These are phyloP conservation scores for Odobenus rosmarus DNA, from an alignment of 2,113 vertebrate species.

Conservation along the genomic window DNA sequence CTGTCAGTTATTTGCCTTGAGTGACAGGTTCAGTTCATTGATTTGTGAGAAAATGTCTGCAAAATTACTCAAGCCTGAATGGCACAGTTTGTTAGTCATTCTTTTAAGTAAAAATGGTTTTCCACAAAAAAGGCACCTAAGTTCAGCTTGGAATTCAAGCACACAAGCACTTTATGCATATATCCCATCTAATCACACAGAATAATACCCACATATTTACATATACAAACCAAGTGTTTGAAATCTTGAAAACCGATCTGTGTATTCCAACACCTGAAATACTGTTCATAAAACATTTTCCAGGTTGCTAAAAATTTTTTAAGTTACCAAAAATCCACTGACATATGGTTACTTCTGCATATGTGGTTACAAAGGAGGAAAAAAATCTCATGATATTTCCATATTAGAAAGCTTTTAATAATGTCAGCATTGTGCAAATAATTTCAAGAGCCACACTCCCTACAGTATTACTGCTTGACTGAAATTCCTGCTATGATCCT, in stretches of 20 bases:
- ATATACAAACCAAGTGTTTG: neutral
- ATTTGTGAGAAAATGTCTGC: neutral
- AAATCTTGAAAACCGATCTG: neutral
- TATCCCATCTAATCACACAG: neutral
- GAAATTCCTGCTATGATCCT: neutral
- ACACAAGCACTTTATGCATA: neutral
- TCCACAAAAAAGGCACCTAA: neutral
- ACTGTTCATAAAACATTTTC: neutral
- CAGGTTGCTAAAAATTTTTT: neutral
- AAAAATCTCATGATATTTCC: neutral
- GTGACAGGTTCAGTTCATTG: neutral
- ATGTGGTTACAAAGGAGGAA: neutral
- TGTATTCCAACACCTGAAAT: neutral
- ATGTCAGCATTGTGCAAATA: neutral
- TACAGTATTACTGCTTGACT: neutral
- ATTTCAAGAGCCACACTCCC: neutral
- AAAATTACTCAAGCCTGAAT: neutral
- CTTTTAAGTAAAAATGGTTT: neutral
- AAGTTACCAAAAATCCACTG: neutral
- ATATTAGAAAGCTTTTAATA: neutral
- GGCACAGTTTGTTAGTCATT: neutral
- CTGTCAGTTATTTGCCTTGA: neutral
- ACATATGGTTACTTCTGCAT: neutral
- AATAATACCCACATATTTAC: neutral
- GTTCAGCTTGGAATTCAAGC: neutral